Base-by-base conservation (phyloP, 92 coral and sea anemone species). In the Desmophyllum pertusum region DNA sequence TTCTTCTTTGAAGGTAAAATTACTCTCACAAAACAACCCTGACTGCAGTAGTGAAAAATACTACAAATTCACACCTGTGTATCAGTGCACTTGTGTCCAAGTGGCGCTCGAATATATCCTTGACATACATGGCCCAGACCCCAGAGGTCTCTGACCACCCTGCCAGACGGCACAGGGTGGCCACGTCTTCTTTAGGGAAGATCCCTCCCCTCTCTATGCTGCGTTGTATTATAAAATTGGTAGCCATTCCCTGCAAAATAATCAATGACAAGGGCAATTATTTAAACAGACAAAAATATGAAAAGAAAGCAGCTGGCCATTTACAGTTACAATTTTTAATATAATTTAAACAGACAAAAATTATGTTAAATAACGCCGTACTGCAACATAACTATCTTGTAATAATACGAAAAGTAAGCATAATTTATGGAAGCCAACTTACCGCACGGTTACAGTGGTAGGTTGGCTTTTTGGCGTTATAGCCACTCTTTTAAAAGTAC, bases 91-190 rank as follows among this genome's bases (percentile, higher is more conserved):
- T 48, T 8, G 10, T 39, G 8, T 73, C 59, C 0, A 73, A 35
- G 40, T 73, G 61, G 8, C 15, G 10, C 5, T 73, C 62, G 1
- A 46, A 73, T 0, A 73, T 10, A 3, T 73, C 78, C 21, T 73
- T 73, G 25, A 46, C 40, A 29, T 73, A 73, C 4, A 48, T 4
- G 18, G 27, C 23, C 78, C 78, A 73, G 0, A 40, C 23, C 0
- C 78, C 62, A 0, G 52, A 36, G 3, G 10, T 10, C 46, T 71
- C 75, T 2, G 35, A 40, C 52, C 75, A 70, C 1, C 75, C 61
- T 0, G 61, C 62, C 41, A 73, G 63, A 9, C 78, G 64, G 42
- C 64, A 74, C 1, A 74, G 63, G 27, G 64, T 74, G 4, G 78
- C 18, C 5, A 75, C 42, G 17, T 39, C 64, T n/a, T 75, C 64